Evolutionary conservation across 2,113 vertebrate genomes (phyloP).

Genomic region (Engraulis encrasicolus): DNA sequence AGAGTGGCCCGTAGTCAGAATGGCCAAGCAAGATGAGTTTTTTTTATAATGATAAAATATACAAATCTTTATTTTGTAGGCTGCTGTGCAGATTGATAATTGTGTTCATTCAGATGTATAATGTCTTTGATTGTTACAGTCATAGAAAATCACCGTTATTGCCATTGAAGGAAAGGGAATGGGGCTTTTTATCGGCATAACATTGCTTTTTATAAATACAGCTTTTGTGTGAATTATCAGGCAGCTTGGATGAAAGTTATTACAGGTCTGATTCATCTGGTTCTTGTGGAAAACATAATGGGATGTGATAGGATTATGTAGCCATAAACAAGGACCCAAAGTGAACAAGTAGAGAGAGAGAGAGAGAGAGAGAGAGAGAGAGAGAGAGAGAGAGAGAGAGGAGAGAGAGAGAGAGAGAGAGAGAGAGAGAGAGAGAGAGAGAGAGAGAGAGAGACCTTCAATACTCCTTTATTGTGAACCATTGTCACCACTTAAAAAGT

Average conservation of each 20-base stretch:
- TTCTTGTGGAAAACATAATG: not conserved
- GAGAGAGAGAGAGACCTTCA: no score
- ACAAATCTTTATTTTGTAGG: not conserved
- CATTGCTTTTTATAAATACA: no score
- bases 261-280: not conserved
- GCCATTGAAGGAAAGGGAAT: not conserved
- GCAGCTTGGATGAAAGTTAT: not conserved
- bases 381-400: not conserved
- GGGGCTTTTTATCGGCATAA: no score
- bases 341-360: not conserved
- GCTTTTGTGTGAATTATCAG: no score
- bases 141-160: not conserved
- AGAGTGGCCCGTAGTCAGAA: not conserved
- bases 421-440: no score
- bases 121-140: not conserved
- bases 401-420: no score
- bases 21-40: not conserved
- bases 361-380: constrained; percentile 10
- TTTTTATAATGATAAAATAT: not conserved
- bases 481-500: no score
- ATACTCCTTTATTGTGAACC: no score
- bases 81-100: not conserved
- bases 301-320: not conserved
- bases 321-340: not conserved
- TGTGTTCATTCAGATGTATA: not conserved